Evolutionary conservation across 2,888 invertebrate genomes (phyloP), one percentile per base, ranked within the genome.

Genomic region (Mythimna lalbum): DNA sequence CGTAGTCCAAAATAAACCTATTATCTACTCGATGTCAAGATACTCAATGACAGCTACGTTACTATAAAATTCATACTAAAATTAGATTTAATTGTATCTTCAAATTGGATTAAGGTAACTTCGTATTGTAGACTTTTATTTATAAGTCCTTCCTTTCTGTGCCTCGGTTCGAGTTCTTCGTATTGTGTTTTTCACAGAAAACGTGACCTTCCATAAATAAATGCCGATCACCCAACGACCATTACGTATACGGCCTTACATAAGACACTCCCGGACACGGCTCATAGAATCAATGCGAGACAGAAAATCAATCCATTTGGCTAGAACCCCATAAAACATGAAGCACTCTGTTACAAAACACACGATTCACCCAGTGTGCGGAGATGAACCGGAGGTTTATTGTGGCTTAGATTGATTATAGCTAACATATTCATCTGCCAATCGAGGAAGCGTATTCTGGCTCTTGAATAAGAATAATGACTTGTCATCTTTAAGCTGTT

Each of bases 291-390:
- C 82, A 81, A 84, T 74, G 81, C 63, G 74, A 56, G 69, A 39
- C n/a, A 56, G 57, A 53, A 31, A 59, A 63, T 63, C 82, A 80
- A 88, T 88, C 81, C 79, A 86, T 85, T 81, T 73, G 70, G 60
- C 78, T 21, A 61, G 70, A 39, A 47, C 80, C 78, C 82, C 66
- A 78, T 79, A 84, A 72, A 81, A 78, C 72, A 76, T 76, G 80
- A 74, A 68, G 69, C 81, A 63, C 70, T 86, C 78, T 83, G 81
- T 87, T 84, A 85, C 83, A 80, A 84, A 87, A 88, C 77, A 77
- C 78, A 69, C 83, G 78, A 88, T 83, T 84, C 80, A 82, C 83
- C 75, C 73, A 64, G 61, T 61, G 76, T 73, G 66, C 73, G 68
- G 65, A 19, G n/a, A 55, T 33, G 33, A 33, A 56, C 68, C 67